These are phyloP conservation scores for Drosophila diplacantha DNA, from an alignment of 2,888 invertebrate species.

Conservation along the genomic window DNA sequence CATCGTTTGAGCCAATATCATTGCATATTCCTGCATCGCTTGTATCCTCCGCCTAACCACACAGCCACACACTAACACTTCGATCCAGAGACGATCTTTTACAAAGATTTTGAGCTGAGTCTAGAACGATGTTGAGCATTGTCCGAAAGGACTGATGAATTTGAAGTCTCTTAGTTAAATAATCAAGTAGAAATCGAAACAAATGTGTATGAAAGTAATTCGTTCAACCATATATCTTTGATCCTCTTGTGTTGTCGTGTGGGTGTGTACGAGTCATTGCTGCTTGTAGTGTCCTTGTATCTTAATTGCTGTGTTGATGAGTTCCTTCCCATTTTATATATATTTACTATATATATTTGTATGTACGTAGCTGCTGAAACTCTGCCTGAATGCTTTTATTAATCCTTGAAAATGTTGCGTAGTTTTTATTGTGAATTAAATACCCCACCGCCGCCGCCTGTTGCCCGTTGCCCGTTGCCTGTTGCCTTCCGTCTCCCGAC, in stretches of 20 bases:
- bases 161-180: neutral
- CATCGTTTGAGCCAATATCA: constrained; percentile 3
- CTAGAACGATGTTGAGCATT: neutral
- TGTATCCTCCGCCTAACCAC: constrained; percentile 44
- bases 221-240: neutral
- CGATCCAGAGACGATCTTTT: constrained; percentile 2
- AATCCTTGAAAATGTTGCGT: constrained; percentile 19
- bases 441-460: constrained; percentile 11
- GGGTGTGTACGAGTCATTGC: constrained; percentile 19
- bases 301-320: constrained; percentile 9
- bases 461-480: constrained; percentile 10
- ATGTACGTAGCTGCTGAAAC: constrained; percentile 14
- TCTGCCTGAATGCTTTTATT: constrained; percentile 11
- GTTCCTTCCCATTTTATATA: constrained; percentile 5
- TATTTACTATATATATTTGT: constrained; percentile 9
- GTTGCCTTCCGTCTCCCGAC: constrained; percentile 19
- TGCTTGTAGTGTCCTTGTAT: constrained; percentile 35
- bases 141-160: neutral
- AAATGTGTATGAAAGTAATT: neutral
- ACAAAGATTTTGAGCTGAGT: neutral
- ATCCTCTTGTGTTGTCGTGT: constrained; percentile 11
- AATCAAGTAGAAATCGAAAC: neutral
- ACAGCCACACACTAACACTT: constrained; percentile 19
- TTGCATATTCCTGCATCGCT: constrained; percentile 30
- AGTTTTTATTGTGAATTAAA: constrained; percentile 15